Conservation (phyloP, 2,888 invertebrate species). For the Capitulum mitella region DNA sequence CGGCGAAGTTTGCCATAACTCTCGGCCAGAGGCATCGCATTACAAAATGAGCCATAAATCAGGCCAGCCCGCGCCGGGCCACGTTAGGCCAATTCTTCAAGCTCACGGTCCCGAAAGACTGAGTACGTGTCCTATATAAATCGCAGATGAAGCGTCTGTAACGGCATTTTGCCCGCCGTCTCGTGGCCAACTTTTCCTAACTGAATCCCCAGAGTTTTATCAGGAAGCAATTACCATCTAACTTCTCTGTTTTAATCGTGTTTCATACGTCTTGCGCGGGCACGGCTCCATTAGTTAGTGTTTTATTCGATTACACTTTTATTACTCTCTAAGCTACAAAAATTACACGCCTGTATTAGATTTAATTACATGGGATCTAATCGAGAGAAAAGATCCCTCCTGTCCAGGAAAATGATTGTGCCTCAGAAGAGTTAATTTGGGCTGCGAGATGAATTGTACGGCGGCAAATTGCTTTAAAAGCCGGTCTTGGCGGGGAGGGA, state of each 20-base stretch:
- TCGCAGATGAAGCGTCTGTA: constrained; percentile 15
- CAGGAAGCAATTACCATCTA: constrained; percentile 23
- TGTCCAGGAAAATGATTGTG: not conserved
- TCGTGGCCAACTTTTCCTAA: constrained; percentile 10
- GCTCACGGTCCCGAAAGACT: not conserved
- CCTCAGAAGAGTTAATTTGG: constrained; percentile 20
- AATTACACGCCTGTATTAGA: constrained; percentile 6
- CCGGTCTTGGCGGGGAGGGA: not conserved
- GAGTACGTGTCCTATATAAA: constrained; percentile 7
- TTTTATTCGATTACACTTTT: constrained; percentile 24
- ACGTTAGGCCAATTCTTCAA: not conserved
- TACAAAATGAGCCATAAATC: not conserved
- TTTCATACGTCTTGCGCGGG: not conserved
- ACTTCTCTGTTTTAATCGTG: constrained; percentile 20
- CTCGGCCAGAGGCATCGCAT: constrained; percentile 1
- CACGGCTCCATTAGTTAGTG: constrained; percentile 10
- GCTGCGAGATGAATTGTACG: constrained; percentile 16
- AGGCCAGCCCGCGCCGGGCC: not conserved
- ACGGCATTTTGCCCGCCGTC: constrained; percentile 3
- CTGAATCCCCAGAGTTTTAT: constrained; percentile 23
- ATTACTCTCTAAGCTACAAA: constrained; percentile 23
- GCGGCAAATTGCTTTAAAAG: not conserved
- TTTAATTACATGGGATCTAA: constrained; percentile 24
- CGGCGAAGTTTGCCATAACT: constrained; percentile 1
- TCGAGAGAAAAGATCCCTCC: not conserved